Base-by-base conservation (phyloP, 2,888 invertebrate genomes). In the Didymodactylos carnosus region DNA sequence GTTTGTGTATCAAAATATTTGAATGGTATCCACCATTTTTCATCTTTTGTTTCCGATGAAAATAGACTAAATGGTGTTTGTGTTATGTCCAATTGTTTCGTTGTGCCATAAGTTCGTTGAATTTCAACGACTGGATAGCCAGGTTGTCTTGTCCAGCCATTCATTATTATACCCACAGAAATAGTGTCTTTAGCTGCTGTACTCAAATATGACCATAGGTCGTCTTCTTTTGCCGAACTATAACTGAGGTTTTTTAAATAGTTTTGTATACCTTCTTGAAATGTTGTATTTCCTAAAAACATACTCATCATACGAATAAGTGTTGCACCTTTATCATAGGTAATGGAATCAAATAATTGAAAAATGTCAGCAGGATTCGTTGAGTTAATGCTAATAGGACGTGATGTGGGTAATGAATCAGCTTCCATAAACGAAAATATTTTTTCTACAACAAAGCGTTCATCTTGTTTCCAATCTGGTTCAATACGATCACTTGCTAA, bases 341-440 rank as follows among this genome's bases (percentile, higher is more conserved):
- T 94, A 79, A 97, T 95, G 79, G 91, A 90, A 85, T 97, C 95
- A 85, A 95, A 97, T 78, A 97, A 95, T 84, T 95, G 94, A 84
- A 94, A 93, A 75, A 95, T 90, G 84, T 95, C 94, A 14, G 90
- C 89, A 0, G 95, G 95, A 84, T 94, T 69, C 11, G 72, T 75
- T 39, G 71, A 72, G 13, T 62, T 23, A 0, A 75, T 39, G 23
- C 72, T 71, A 3, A 75, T 72, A 14, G 75, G 75, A 49, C 69
- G 75, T 7, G 72, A 72, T 13, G 72, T 71, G 19, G 51, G 69
- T 2, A 72, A 43, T 8, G 72, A 69, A 51, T 75, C 75, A 19
- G 46, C 35, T 35, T 72, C 49, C 75, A 75, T 75, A 23, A 72
- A 40, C 23, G 43, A 35, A 39, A 75, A 72, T 7, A 40, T 39